Evolutionary conservation across 1,140 invertebrate genomes (phyloP).

Genomic region (Delia radicum): DNA sequence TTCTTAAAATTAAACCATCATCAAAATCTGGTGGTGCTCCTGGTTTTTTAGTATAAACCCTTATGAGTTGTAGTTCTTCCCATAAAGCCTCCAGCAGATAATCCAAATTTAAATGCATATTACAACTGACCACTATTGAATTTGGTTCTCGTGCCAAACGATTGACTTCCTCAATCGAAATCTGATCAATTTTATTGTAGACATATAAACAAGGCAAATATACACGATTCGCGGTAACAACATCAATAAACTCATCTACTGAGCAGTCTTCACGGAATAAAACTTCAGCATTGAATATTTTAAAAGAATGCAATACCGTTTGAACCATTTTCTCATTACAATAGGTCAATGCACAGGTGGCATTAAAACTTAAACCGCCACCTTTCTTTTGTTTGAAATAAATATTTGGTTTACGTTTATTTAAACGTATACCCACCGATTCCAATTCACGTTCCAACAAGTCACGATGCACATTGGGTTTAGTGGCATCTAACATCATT

Average conservation of each 20-base stretch:
- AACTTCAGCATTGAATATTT: constrained; percentile 98
- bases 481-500: constrained; percentile 99
- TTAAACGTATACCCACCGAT: constrained; percentile 93
- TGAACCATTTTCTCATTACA: constrained; percentile 98
- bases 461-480: constrained; percentile 90
- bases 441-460: constrained; percentile 93
- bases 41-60: constrained; percentile 98
- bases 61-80: constrained; percentile 91
- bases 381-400: constrained; percentile 99
- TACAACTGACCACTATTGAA: constrained; percentile 97
- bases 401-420: constrained; percentile 93
- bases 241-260: constrained; percentile 97
- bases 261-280: constrained; percentile 95
- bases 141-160: constrained; percentile 86
- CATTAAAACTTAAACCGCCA: constrained; percentile 98
- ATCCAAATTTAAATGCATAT: constrained; percentile 98
- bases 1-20: constrained; percentile 89
- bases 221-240: constrained; percentile 96
- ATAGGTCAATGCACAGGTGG: constrained; percentile 90
- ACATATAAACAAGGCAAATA: constrained; percentile 98
- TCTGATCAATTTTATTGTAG: constrained; percentile 99
- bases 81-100: constrained; percentile 90
- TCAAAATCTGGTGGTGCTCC: constrained; percentile 95
- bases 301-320: constrained; percentile 98
- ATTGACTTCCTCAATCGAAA: constrained; percentile 98